phyloP scores from a whole-genome alignment of 2,888 invertebrate genomes.

The Seira ritae region DNA sequence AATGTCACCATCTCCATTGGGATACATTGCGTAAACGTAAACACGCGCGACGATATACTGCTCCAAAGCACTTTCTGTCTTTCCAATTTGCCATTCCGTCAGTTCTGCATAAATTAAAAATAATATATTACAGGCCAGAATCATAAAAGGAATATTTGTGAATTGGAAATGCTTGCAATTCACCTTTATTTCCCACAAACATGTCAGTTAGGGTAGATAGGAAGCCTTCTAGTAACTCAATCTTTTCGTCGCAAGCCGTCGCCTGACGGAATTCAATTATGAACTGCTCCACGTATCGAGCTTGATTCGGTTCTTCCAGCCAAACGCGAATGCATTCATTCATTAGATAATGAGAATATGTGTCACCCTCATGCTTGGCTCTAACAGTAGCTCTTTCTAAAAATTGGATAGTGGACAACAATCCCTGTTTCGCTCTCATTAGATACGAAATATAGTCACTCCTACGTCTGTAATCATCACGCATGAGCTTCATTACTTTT shows the following conservation, averaged over 20 bases:
- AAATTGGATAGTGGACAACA: slow-evolving; percentile 80
- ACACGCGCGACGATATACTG: slow-evolving; percentile 93
- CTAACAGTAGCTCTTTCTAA: slow-evolving; percentile 78
- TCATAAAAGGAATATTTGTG: slow-evolving; percentile 8
- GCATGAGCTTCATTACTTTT: slow-evolving; percentile 84
- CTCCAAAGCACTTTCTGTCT: slow-evolving; percentile 90
- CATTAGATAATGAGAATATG: slow-evolving; percentile 85
- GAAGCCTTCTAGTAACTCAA: slow-evolving; percentile 89
- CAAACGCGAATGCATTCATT: slow-evolving; percentile 87
- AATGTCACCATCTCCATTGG: slow-evolving; percentile 97
- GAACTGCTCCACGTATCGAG: slow-evolving; percentile 84
- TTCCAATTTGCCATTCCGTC: slow-evolving; percentile 80
- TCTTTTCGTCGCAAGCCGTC: slow-evolving; percentile 89
- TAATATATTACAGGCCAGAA: not conserved
- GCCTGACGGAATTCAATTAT: slow-evolving; percentile 87
- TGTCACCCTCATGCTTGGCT: slow-evolving; percentile 83
- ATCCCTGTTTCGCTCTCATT: slow-evolving; percentile 86
- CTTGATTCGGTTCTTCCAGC: slow-evolving; percentile 83
- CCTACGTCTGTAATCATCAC: slow-evolving; percentile 85
- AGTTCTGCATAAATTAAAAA: slow-evolving; percentile 51
- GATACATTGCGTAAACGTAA: slow-evolving; percentile 95
- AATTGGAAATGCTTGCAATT: not conserved
- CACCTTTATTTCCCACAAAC: slow-evolving; percentile 68
- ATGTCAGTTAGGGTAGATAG: slow-evolving; percentile 78
- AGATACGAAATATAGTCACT: slow-evolving; percentile 90